A percentile compares a stretch with the other conserved stretches of the same genome.
Conservation (phyloP, 2,797 vertebrate species). For the Okamejei kenojei region DNA sequence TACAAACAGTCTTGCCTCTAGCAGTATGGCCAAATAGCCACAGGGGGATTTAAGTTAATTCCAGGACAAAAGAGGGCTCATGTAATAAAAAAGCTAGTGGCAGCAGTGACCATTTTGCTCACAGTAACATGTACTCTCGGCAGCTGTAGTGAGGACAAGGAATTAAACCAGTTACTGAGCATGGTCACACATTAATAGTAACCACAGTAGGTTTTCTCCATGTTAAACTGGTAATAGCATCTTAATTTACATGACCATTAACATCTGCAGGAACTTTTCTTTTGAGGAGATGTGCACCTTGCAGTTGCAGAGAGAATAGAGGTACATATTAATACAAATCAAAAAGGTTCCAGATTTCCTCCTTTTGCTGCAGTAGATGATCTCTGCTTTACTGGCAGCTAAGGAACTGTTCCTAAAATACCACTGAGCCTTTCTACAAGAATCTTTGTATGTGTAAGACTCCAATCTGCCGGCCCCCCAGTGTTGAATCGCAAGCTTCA, state of each 20-base stretch:
- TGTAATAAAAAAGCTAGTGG: slow-evolving; percentile 33
- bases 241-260: background rate
- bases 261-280: background rate
- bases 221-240: background rate
- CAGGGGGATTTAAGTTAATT: slow-evolving; percentile 31
- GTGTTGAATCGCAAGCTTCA: background rate
- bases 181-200: background rate
- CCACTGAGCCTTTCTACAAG: background rate
- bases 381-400: background rate
- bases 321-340: background rate
- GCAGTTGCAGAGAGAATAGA: too few relatives aligned
- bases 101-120: slow-evolving; percentile 34
- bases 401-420: background rate
- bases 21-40: background rate
- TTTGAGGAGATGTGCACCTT: background rate
- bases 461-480: background rate
- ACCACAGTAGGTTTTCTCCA: background rate
- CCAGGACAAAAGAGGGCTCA: slow-evolving; percentile 34
- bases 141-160: slow-evolving; percentile 9
- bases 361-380: background rate
- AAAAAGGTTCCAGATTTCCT: background rate
- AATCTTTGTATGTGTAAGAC: background rate
- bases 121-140: background rate
- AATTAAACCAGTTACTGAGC: slow-evolving; percentile 6
- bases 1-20: slow-evolving; percentile 27